Evolutionary conservation across 2,888 invertebrate genomes (phyloP).

Genomic region (Teleiodes luculella): DNA sequence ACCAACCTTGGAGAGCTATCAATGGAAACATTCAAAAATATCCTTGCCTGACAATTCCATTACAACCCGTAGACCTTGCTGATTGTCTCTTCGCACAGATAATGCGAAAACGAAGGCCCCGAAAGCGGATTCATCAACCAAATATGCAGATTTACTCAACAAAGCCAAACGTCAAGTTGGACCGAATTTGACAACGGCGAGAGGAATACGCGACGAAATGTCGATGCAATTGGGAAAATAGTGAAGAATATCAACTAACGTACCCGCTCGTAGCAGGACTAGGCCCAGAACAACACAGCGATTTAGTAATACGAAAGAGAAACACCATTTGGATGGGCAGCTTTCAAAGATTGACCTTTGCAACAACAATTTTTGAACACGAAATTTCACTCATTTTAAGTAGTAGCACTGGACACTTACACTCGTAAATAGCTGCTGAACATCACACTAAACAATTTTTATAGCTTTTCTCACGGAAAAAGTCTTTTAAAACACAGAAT

Average conservation of each 20-base stretch:
- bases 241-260: background rate
- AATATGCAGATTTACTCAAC: constrained; percentile 10
- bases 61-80: constrained; percentile 8
- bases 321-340: constrained; percentile 54
- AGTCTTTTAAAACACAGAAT: constrained; percentile 63
- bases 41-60: background rate
- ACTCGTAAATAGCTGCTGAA: constrained; percentile 30
- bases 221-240: background rate
- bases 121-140: constrained; percentile 10
- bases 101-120: constrained; percentile 1
- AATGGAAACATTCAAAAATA: background rate
- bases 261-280: background rate
- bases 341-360: constrained; percentile 61
- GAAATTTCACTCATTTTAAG: constrained; percentile 47
- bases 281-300: constrained; percentile 42
- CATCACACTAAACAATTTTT: constrained; percentile 38
- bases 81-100: background rate
- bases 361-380: constrained; percentile 54
- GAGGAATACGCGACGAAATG: background rate
- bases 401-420: constrained; percentile 34
- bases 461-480: constrained; percentile 43
- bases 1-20: constrained; percentile 3
- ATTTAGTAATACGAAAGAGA: constrained; percentile 51
- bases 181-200: background rate
- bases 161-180: constrained; percentile 8